Evolutionary conservation across 1,140 invertebrate species (phyloP), one percentile per base, ranked within the genome.

Genomic region (Nebria ingens): DNA sequence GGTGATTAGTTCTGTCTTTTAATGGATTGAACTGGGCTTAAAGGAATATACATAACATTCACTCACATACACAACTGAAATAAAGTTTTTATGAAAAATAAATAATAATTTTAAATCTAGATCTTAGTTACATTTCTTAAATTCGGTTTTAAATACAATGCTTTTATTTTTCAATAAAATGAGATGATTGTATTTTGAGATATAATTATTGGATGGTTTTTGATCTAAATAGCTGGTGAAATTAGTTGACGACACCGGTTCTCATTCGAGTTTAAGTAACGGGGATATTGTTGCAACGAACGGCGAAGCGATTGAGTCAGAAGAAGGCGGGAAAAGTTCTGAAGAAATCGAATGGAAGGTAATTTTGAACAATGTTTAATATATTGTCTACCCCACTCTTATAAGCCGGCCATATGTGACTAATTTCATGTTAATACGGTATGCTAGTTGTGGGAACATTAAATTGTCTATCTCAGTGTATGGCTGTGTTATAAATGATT

Each of bases 261-360:
- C 25, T 34, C 40, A 45, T 29, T 13, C 4, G 13, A 45, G 40
- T 45, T 45, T 45, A 23, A 19, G 2, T 51, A 17, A 56, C 40
- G 38, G 11, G 29, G 12, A 55, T 53, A 25, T 71, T 15, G 61
- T 72, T 2, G 55, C 66, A 1, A 65, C 64, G 34, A 60, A 69
- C 71, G 53, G 70, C 64, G 56, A 67, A 68, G 67, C 55, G 74
- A 74, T 73, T 57, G 75, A 79, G 21, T 75, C 75, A 21, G 74
- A 77, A 57, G n/a, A n/a, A n/a, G n/a, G n/a, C n/a, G n/a, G n/a
- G n/a, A n/a, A n/a, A n/a, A n/a, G n/a, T n/a, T n/a, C n/a, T n/a
- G 78, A 76, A 40, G 79, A 86, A 61, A 81, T 82, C 65, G 85
- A 84, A 51, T 88, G 85, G 86, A 83, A 87, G 76, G 83, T 84